These are phyloP conservation scores for Osmerus mordax DNA, from an alignment of 2,113 vertebrate genomes.

Conservation along the genomic window DNA sequence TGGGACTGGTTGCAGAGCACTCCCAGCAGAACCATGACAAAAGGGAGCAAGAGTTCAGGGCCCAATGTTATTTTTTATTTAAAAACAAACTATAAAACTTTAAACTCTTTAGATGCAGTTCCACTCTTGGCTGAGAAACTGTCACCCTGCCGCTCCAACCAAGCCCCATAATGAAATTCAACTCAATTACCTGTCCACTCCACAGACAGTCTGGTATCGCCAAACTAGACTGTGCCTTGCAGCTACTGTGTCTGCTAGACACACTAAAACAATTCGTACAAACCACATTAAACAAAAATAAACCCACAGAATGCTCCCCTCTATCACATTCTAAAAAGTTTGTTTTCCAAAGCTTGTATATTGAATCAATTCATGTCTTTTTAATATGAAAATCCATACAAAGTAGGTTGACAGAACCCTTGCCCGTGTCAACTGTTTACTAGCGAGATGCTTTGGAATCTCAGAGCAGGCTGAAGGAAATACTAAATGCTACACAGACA, in stretches of 20 bases:
- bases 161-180: slow-evolving; percentile 22
- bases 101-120: slow-evolving; percentile 37
- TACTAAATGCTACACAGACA: no score
- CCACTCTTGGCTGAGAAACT: slow-evolving; percentile 20
- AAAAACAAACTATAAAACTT: slow-evolving; percentile 58
- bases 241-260: slow-evolving; percentile 4
- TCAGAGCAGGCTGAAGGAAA: background rate
- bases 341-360: no score
- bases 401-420: no score
- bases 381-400: no score
- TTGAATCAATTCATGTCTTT: no score
- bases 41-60: slow-evolving; percentile 41
- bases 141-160: slow-evolving; percentile 21
- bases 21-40: slow-evolving; percentile 37
- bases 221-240: background rate
- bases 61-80: slow-evolving; percentile 53
- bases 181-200: slow-evolving; percentile 41
- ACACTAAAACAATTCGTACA: background rate
- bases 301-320: no score
- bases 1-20: slow-evolving; percentile 16
- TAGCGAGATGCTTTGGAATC: no score
- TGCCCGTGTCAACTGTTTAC: no score
- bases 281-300: no score
- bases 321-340: no score
- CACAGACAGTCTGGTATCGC: background rate